A percentile compares a stretch with the other conserved stretches of the same genome.
Evolutionary conservation across 1,140 invertebrate species (phyloP).

Genomic region (Tetramorium parvispinum): DNA sequence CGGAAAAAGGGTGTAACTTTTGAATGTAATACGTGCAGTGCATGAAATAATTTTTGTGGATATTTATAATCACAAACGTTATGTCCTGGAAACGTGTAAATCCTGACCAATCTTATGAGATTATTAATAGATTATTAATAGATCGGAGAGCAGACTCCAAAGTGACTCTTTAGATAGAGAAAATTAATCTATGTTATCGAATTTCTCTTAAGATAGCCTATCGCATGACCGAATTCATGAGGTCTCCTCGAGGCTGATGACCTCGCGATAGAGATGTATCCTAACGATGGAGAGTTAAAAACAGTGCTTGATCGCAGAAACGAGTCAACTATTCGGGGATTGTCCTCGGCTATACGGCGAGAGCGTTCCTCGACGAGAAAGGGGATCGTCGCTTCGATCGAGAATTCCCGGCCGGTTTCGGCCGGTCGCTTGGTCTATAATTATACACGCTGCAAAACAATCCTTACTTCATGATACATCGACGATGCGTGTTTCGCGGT

Average conservation of each 20-base stretch:
- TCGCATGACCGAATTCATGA: slow-evolving; percentile 22
- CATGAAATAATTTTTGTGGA: not conserved
- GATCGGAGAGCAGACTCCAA: not conserved
- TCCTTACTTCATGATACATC: slow-evolving; percentile 75
- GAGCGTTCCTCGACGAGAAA: not conserved
- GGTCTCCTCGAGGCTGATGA: not conserved
- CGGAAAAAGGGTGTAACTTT: not conserved
- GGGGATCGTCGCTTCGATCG: slow-evolving; percentile 55
- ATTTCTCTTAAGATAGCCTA: slow-evolving; percentile 40
- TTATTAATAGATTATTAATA: not conserved
- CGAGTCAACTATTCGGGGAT: slow-evolving; percentile 29
- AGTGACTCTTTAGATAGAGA: not conserved
- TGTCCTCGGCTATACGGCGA: not conserved
- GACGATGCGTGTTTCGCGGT: slow-evolving; percentile 70
- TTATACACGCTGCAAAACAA: slow-evolving; percentile 75
- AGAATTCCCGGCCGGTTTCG: slow-evolving; percentile 50
- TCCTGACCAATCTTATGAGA: not conserved
- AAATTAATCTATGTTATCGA: slow-evolving; percentile 32
- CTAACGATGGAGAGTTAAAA: slow-evolving; percentile 14
- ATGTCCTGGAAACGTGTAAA: slow-evolving; percentile 8
- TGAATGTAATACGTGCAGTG: not conserved
- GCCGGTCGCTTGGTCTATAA: slow-evolving; percentile 73
- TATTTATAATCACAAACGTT: not conserved
- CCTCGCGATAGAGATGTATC: slow-evolving; percentile 5
- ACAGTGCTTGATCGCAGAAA: slow-evolving; percentile 7